Conservation (phyloP, 2,797 vertebrate genomes). For the Hafferia zeledoni region DNA sequence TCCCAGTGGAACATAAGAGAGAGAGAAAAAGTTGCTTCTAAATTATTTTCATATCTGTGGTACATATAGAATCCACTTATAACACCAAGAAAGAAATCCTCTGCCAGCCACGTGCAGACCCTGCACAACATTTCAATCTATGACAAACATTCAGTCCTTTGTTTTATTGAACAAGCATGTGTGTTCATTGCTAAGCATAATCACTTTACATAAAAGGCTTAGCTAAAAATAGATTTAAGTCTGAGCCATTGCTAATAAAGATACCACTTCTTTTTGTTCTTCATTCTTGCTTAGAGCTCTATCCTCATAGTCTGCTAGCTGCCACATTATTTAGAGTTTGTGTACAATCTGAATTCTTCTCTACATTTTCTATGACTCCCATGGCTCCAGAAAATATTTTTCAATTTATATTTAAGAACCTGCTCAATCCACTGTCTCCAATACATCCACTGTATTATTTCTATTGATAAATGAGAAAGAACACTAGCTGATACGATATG, state of each 20-base stretch:
- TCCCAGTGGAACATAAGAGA: background rate
- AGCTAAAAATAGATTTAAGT: conserved; percentile 53
- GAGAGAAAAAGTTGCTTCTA: background rate
- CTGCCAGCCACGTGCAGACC: background rate
- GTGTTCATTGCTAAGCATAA: conserved; percentile 40
- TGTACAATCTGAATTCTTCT: conserved; percentile 11
- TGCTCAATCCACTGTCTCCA: background rate
- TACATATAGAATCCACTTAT: background rate
- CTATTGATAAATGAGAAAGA: background rate
- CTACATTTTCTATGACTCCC: background rate
- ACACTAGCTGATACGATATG: background rate
- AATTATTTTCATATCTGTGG: background rate
- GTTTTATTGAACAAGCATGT: conserved; percentile 1
- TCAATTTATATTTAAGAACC: background rate
- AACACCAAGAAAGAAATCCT: background rate
- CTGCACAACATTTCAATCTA: background rate
- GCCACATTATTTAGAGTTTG: background rate
- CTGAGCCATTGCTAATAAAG: conserved; percentile 13
- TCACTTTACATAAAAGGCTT: conserved; percentile 57
- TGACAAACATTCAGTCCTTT: background rate
- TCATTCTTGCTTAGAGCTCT: conserved; percentile 16
- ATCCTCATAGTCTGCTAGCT: background rate
- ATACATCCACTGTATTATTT: background rate
- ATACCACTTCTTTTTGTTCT: conserved; percentile 6
- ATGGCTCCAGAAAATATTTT: background rate